phyloP scores from a whole-genome alignment of 2,888 invertebrate species.

The Thymelicus acteon region DNA sequence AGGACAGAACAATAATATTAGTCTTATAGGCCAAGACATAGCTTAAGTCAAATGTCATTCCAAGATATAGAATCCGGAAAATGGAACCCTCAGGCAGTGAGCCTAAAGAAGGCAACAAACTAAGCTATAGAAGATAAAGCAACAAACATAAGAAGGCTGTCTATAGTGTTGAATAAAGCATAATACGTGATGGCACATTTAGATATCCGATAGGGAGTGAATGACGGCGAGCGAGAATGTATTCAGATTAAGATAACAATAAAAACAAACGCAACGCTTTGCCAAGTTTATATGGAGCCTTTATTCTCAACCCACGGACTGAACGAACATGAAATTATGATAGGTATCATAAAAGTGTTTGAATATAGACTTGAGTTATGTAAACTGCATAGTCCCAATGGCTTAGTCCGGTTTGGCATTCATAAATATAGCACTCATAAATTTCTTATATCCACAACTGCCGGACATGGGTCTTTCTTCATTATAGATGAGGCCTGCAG shows the following conservation, averaged over 20 bases:
- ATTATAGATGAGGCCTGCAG: too few species aligned
- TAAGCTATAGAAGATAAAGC: neutral
- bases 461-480: too few species aligned
- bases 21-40: too few species aligned
- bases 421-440: neutral
- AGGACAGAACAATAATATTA: too few species aligned
- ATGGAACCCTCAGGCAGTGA: too few species aligned
- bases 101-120: too few species aligned
- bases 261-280: conserved; percentile 30
- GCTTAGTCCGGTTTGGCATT: neutral
- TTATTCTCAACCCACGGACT: conserved; percentile 21
- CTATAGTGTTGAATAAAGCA: conserved; percentile 15
- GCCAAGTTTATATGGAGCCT: conserved; percentile 35
- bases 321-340: conserved; percentile 10
- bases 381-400: neutral
- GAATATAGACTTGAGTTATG: neutral
- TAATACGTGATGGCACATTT: conserved; percentile 27
- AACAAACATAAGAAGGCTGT: neutral
- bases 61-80: too few species aligned
- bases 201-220: conserved; percentile 24
- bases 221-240: conserved; percentile 29
- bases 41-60: too few species aligned
- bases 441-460: too few species aligned
- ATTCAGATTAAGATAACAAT: conserved; percentile 38
- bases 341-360: conserved; percentile 10